Evolutionary conservation across 2,797 vertebrate species (phyloP).

Genomic region (Acrocephalus scirpaceus): DNA sequence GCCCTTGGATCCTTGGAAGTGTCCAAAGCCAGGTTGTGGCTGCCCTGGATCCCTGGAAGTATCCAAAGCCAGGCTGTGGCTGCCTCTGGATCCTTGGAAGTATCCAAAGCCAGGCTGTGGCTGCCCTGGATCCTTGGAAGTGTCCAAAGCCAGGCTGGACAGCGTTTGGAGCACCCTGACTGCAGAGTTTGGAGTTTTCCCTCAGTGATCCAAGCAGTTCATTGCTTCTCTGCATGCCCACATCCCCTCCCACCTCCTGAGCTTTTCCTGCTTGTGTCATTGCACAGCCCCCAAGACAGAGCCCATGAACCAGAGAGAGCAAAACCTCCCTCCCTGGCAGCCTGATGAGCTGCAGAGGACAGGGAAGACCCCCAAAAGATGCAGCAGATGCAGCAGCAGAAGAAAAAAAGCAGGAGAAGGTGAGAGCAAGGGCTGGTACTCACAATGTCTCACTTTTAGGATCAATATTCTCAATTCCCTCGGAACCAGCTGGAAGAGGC

Average conservation of each 20-base stretch:
- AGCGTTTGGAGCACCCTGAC: background rate
- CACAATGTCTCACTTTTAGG: constrained; percentile 80
- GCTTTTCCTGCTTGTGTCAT: background rate
- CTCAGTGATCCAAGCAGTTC: background rate
- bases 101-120: background rate
- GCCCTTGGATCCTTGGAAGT: background rate
- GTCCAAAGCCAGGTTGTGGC: background rate
- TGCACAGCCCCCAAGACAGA: background rate
- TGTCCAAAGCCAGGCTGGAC: fast-evolving
- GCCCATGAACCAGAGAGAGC: background rate
- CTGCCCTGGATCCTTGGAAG: background rate
- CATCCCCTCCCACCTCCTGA: background rate
- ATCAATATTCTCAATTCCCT: constrained; percentile 75
- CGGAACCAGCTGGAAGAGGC: constrained; percentile 82
- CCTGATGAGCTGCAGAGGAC: background rate
- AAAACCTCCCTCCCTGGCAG: background rate
- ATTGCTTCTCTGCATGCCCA: background rate
- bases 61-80: too few species aligned
- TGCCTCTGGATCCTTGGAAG: too few species aligned
- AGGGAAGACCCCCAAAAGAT: background rate
- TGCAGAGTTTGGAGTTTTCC: background rate
- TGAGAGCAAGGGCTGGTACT: constrained; percentile 32
- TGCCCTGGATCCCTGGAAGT: background rate
- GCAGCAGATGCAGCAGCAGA: background rate
- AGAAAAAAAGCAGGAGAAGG: background rate